Base-by-base conservation (phyloP, 2,888 invertebrate species). In the Coelinius sp. region DNA sequence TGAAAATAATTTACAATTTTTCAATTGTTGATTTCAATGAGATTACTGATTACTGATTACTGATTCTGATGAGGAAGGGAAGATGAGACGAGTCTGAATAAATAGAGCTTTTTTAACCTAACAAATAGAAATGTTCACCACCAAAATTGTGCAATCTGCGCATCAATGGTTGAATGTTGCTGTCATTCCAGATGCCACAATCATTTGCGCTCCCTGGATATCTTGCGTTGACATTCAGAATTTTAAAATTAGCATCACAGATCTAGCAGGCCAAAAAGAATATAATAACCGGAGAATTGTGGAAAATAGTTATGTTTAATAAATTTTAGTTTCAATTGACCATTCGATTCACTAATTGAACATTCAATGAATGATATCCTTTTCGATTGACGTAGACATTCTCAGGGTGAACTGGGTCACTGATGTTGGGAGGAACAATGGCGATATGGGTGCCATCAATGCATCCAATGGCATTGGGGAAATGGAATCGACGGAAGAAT, bases 381-480 rank as follows among this genome's bases (percentile, higher is more conserved):
- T 80, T 80, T 14, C 80, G 53, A 70, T 80, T 81, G 3, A 82
- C 74, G 70, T 78, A 82, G 22, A 74, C n/a, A 72, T 78, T 68
- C 68, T 80, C 79, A 7, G 78, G 77, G 73, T 71, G 67, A 14
- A 68, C 25, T 38, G 70, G 59, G 62, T 81, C 74, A 70, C 75
- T 53, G 6, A 12, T 71, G 25, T 53, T 38, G 17, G 80, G 79
- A 25, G 76, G 63, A 27, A 79, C 62, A 56, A 81, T 80, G 10
- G 79, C 79, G 6, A 81, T 76, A 76, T 81, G 79, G 6, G 80
- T 80, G 35, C 80, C 78, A 68, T 80, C 78, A 24, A 82, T 67
- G 24, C 77, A 77, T 10, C 79, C 79, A 17, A 80, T 68, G 35
- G 75, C 73, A 31, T 62, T 38, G 5, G 66, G 73, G 38, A 75